phyloP scores from a whole-genome alignment of 2,113 vertebrate genomes.

The Gila orcuttii region DNA sequence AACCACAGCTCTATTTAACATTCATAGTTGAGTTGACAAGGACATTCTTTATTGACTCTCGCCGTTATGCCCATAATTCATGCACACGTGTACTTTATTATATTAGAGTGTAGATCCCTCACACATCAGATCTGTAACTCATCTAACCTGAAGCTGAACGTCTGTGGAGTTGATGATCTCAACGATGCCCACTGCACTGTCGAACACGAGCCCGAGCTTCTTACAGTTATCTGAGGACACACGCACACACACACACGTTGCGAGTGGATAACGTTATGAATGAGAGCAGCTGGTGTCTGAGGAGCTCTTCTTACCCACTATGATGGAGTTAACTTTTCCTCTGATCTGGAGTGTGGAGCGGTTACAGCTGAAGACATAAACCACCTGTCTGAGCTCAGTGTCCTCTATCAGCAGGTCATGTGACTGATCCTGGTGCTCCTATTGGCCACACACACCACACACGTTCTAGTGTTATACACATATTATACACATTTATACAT shows the following conservation, averaged over 20 bases:
- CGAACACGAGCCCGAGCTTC: constrained; percentile 95
- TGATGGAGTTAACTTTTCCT: constrained; percentile 98
- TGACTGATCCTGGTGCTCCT: constrained; percentile 94
- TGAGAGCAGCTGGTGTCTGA: neutral
- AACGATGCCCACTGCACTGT: constrained; percentile 94
- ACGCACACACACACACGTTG: neutral
- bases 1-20: neutral
- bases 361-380: constrained; percentile 90
- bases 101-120: neutral
- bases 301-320: constrained; percentile 81
- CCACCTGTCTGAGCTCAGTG: constrained; percentile 95
- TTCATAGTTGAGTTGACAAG: neutral
- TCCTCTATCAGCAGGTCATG: constrained; percentile 89
- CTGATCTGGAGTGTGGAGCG: constrained; percentile 91
- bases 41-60: neutral
- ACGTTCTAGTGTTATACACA: neutral
- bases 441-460: constrained; percentile 43
- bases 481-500: neutral
- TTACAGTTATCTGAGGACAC: constrained; percentile 89
- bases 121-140: constrained; percentile 22
- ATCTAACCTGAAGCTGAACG: constrained; percentile 89
- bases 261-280: neutral
- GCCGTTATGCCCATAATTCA: neutral
- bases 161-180: constrained; percentile 96
- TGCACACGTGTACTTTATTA: neutral